Percentiles rank a stretch among this genome's conserved stretches.
These are phyloP conservation scores for Chauna torquata DNA, from an alignment of 2,113 vertebrate species.

Conservation along the genomic window DNA sequence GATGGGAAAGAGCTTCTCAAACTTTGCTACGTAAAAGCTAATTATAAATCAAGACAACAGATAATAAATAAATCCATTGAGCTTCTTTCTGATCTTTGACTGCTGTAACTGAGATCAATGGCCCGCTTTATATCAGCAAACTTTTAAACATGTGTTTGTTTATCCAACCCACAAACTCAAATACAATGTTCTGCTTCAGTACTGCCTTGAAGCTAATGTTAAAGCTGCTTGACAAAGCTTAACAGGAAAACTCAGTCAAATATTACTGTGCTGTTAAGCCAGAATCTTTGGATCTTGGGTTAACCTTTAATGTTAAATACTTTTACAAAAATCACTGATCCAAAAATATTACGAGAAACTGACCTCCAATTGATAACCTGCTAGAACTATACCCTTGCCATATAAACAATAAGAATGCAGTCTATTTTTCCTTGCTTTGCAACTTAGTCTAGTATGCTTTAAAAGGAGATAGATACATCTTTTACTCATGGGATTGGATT, in stretches of 20 bases:
- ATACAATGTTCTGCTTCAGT: neutral
- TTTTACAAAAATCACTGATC: neutral
- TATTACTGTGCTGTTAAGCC: neutral
- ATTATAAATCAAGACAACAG: neutral
- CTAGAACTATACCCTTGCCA: neutral
- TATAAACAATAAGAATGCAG: neutral
- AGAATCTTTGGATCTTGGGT: neutral
- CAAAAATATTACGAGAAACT: slow-evolving; percentile 2
- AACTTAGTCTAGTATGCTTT: neutral
- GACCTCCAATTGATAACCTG: neutral
- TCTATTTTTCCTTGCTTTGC: neutral
- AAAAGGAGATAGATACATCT: neutral
- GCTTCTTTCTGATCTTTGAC: neutral
- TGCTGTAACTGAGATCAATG: neutral
- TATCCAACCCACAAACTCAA: neutral
- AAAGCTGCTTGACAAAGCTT: neutral
- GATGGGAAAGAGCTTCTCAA: neutral
- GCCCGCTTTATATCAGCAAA: neutral
- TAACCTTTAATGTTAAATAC: neutral
- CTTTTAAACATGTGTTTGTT: neutral
- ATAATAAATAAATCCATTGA: neutral
- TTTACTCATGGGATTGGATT: neutral
- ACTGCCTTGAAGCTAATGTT: neutral
- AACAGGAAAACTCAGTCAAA: neutral
- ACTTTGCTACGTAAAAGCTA: neutral